Evolutionary conservation across 2,797 vertebrate species (phyloP).

Genomic region (Parotocinclus haroldoi): DNA sequence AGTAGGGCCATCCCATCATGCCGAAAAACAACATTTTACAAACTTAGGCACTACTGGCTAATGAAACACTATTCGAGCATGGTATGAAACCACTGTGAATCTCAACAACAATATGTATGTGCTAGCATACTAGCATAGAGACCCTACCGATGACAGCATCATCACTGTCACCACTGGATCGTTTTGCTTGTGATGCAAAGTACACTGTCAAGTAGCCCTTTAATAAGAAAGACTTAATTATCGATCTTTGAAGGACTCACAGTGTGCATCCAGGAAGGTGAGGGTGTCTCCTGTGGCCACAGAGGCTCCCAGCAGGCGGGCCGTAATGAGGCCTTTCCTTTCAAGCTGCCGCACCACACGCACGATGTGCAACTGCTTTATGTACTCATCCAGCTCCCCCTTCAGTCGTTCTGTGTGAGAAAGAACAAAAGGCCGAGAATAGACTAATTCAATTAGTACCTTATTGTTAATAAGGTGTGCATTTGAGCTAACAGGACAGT

Average conservation of each 20-base stretch:
- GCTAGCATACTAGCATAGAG: slow-evolving; percentile 28
- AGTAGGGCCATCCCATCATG: not conserved
- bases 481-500: no score
- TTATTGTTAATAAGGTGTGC: no score
- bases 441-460: no score
- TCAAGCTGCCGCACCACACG: slow-evolving; percentile 88
- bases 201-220: not conserved
- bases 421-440: no score
- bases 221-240: no score
- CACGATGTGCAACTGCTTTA: slow-evolving; percentile 86
- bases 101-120: slow-evolving; percentile 25
- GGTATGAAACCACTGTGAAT: slow-evolving; percentile 30
- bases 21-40: slow-evolving; percentile 1
- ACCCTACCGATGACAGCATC: slow-evolving; percentile 12
- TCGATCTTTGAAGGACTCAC: slow-evolving; percentile 72
- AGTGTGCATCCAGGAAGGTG: slow-evolving; percentile 96
- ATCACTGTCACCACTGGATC: slow-evolving; percentile 17
- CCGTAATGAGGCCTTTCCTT: slow-evolving; percentile 94
- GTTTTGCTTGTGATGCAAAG: slow-evolving; percentile 26
- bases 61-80: not conserved
- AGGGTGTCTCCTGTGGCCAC: slow-evolving; percentile 90
- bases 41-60: not conserved
- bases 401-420: slow-evolving; percentile 80
- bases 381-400: slow-evolving; percentile 84
- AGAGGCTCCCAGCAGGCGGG: slow-evolving; percentile 88